Percentiles rank a stretch among this genome's conserved stretches.
Evolutionary conservation across 2,888 invertebrate species (phyloP).

Genomic region (Deilephila elpenor): DNA sequence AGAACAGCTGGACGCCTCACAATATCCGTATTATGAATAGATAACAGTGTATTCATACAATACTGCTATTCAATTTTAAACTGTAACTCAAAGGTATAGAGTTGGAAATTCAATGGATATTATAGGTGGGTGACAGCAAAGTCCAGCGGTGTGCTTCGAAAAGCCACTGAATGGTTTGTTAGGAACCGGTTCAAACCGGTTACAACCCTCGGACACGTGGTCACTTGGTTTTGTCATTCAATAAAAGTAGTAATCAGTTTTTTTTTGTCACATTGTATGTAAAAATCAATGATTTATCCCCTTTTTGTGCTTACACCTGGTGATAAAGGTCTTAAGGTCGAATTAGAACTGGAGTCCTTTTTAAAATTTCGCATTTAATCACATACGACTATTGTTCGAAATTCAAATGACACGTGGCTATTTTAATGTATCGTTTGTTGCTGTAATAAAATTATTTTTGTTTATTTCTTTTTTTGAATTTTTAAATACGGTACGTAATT

Average conservation of each 20-base stretch:
- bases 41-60: conserved; percentile 7
- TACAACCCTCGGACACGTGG: conserved; percentile 78
- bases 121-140: conserved; percentile 5
- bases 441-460: neutral
- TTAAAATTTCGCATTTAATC: conserved; percentile 3
- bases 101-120: neutral
- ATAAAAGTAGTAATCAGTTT: conserved; percentile 69
- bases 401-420: conserved; percentile 10
- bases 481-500: neutral
- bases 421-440: neutral
- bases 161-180: conserved; percentile 80
- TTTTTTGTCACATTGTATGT: conserved; percentile 34
- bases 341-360: conserved; percentile 9
- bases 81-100: neutral
- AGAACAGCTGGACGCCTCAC: conserved; percentile 42
- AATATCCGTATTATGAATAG: conserved; percentile 30
- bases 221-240: conserved; percentile 74
- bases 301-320: conserved; percentile 24
- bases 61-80: neutral
- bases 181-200: conserved; percentile 77
- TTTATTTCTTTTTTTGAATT: neutral
- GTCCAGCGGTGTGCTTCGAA: conserved; percentile 51
- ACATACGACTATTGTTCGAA: neutral
- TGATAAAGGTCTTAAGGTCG: conserved; percentile 22
- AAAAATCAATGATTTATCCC: conserved; percentile 30